Base-by-base conservation (phyloP, 1,140 invertebrate genomes). In the Hypsibius dujardini region DNA sequence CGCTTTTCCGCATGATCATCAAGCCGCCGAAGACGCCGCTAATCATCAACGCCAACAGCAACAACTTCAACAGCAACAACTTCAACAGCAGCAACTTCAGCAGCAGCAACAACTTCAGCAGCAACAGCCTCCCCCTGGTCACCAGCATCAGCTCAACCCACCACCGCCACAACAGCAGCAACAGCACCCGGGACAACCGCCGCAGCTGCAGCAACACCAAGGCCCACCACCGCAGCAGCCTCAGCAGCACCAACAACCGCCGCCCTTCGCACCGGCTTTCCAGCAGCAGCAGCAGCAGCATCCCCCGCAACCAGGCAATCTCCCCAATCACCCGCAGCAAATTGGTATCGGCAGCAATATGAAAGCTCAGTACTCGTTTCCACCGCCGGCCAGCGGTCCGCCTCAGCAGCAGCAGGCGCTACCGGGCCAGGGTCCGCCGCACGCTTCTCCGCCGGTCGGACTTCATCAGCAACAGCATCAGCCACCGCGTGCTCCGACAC, bases 321-420 rank as follows among this genome's bases (percentile, higher is more conserved):
- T 28, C 28, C 28, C 28, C 28, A 28, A 28, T 28, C 28, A 28
- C 28, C 28, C 28, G 28, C 28, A 28, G 28, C 28, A 28, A 28
- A 28, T 28, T 28, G 28, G 28, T 28, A 28, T 28, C 28, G 28
- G 28, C 28, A 28, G 28, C 28, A 28, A 28, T 28, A 28, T 28
- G 28, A 28, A 28, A 3, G 62, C 62, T 12, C 42, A 67, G 62
- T 67, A 67, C 62, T 67, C 62, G 42, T 67, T 67, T 42, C 62
- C 62, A 67, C 62, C 62, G 12, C 12, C 50, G 50, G n/a, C 50
- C n/a, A n/a, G 50, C 50, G 50, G 7, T 56, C 50, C 50, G 50
- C 50, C 50, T 56, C 62, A 67, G 12, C 42, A 12, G 62, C 12
- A 28, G 28, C 28, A 28, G 28, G 28, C 28, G 28, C 28, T 28